Conservation (phyloP, 2,797 vertebrate genomes). For the Pseudocheirus occidentalis region DNA sequence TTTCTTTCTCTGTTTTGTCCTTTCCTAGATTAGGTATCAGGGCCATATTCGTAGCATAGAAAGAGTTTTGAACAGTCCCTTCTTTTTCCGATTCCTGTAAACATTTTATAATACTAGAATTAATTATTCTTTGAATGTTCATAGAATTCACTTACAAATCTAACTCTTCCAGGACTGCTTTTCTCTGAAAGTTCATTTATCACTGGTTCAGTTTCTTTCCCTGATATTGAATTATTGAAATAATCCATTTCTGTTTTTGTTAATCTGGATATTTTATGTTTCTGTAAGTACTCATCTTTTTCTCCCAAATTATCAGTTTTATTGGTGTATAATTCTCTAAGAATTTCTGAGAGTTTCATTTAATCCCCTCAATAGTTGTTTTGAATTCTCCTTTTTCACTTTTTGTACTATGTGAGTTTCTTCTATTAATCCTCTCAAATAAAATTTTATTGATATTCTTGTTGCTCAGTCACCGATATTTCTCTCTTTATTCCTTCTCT, state of each 20-base stretch:
- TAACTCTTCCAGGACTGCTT: background rate
- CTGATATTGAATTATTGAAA: background rate
- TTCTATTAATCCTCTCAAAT: too few relatives aligned
- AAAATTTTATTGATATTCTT: too few relatives aligned
- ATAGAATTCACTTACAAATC: background rate
- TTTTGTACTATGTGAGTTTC: background rate
- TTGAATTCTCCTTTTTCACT: background rate
- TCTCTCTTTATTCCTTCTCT: background rate
- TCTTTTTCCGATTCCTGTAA: background rate
- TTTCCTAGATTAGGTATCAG: background rate
- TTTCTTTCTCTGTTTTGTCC: background rate
- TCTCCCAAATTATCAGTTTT: background rate
- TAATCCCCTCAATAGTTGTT: background rate
- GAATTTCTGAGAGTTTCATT: background rate
- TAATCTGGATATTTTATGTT: background rate
- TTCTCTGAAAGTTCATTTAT: background rate
- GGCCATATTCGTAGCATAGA: background rate
- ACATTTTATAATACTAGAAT: background rate
- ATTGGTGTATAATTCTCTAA: background rate
- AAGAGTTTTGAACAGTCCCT: background rate
- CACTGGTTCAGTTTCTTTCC: background rate
- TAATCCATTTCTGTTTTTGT: background rate
- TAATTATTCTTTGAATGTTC: background rate
- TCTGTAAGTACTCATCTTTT: background rate
- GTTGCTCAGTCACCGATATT: background rate